Percentiles rank a stretch among this genome's conserved stretches.
phyloP scores from a whole-genome alignment of 2,113 vertebrate genomes.

The Bubo bubo region DNA sequence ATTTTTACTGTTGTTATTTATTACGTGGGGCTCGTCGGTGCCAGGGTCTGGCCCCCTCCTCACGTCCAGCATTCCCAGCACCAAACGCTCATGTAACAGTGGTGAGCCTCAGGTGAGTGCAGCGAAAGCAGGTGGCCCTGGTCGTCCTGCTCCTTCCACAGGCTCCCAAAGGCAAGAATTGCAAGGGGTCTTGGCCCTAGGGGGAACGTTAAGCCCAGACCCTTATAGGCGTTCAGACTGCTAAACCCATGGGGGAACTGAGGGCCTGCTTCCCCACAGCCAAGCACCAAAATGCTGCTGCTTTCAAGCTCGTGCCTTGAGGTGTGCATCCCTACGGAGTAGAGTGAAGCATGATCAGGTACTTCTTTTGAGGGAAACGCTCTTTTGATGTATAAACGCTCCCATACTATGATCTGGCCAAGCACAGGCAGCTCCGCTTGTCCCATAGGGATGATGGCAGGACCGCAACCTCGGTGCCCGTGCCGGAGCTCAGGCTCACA shows the following conservation, averaged over 20 bases:
- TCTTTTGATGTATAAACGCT: neutral
- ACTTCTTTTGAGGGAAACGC: neutral
- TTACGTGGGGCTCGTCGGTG: neutral
- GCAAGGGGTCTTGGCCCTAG: neutral
- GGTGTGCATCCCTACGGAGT: rapidly evolving
- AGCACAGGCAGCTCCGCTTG: rapidly evolving
- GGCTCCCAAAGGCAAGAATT: neutral
- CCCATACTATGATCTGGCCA: neutral
- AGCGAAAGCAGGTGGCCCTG: rapidly evolving
- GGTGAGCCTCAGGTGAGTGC: neutral
- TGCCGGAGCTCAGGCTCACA: neutral
- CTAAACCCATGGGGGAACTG: neutral
- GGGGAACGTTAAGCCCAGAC: neutral
- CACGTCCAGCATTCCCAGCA: neutral
- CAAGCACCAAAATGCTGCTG: rapidly evolving
- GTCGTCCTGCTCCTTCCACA: neutral
- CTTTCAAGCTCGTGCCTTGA: rapidly evolving
- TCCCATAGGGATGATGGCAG: neutral
- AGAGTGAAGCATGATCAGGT: neutral
- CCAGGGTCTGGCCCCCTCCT: neutral
- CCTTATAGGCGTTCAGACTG: rapidly evolving
- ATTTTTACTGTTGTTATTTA: slow-evolving; percentile 49
- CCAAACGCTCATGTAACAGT: neutral
- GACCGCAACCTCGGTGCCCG: rapidly evolving
- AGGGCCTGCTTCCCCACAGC: neutral